Base-by-base conservation (phyloP, 1,140 invertebrate species). In the Cherax quadricarinatus region DNA sequence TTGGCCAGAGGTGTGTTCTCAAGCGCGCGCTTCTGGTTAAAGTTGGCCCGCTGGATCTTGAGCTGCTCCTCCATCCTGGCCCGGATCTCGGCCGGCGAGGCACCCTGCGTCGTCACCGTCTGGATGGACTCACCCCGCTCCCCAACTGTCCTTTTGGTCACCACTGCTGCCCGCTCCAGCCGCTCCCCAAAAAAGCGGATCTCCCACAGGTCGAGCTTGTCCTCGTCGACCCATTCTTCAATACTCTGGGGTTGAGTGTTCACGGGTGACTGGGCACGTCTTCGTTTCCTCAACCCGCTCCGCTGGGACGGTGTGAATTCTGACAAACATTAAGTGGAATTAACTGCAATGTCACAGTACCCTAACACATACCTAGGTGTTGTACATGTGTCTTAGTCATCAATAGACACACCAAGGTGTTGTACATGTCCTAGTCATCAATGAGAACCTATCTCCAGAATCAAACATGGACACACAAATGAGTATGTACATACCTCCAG, bases 201-300 rank as follows among this genome's bases (percentile, higher is more conserved):
- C 95, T 99, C 98, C 98, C 98, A 99, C 1, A 99, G 94, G 95
- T 99, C 98, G 41, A 99, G 95, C 94, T 98, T 98, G 94, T 99
- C 98, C 95, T 99, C 99, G 92, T 99, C 98, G 0, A 99, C 97
- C 98, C 99, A 99, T 94, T 98, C 97, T 95, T 99, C 98, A 9
- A 97, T 97, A 10, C 98, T 97, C 95, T 98, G 97, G 1, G 98
- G 98, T 94, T 98, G 98, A 12, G 97, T 98, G 93, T 97, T 98
- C 94, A 98, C 97, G 0, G 98, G 98, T 10, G 97, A 97, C 95
- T 98, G 98, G 1, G 98, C 97, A 75, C 98, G 96, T 95, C 98
- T 98, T 70, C 98, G 96, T 96, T 99, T 99, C 82, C 98, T 96
- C 84, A 99, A 95, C 24, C 98, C 98, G 95, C 97, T 98, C 88